Conservation (phyloP, 2,888 invertebrate species). For the Steinernema hermaphroditum region DNA sequence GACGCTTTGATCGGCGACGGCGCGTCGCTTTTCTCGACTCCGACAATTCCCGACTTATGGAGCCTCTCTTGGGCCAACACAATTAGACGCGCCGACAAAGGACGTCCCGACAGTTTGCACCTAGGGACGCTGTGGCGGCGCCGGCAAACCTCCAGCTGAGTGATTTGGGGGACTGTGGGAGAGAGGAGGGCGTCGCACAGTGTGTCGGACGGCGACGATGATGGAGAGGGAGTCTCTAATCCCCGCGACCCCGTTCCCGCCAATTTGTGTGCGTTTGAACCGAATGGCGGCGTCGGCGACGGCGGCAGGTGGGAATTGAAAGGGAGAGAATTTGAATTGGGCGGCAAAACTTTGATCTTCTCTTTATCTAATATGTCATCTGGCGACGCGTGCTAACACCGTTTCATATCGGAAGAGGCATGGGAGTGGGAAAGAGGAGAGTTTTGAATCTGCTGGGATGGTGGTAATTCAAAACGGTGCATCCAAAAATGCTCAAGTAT, state of each 20-base stretch:
- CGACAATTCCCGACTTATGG: neutral
- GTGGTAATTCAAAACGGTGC: no score
- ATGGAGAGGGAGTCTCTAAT: neutral
- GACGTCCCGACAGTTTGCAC: neutral
- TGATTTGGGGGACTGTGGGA: neutral
- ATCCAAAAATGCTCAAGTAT: no score
- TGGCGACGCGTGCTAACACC: neutral
- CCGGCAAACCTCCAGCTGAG: neutral
- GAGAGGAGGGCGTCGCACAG: neutral
- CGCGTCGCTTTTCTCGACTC: slow-evolving; percentile 3
- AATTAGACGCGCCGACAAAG: neutral
- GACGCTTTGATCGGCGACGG: slow-evolving; percentile 10
- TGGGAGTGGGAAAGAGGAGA: no score
- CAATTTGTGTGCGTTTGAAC: neutral
- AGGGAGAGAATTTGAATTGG: neutral
- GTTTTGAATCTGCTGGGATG: no score
- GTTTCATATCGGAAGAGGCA: no score
- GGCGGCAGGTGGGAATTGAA: slow-evolving; percentile 19
- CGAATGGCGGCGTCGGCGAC: neutral
- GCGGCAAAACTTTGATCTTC: slow-evolving; percentile 19
- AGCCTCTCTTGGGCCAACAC: neutral
- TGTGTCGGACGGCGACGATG: neutral
- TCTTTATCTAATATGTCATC: slow-evolving; percentile 1
- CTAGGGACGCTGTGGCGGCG: neutral
- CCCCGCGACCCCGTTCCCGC: slow-evolving; percentile 10